Conservation (phyloP, 1,140 invertebrate genomes). For the Trichogramma pretiosum region DNA sequence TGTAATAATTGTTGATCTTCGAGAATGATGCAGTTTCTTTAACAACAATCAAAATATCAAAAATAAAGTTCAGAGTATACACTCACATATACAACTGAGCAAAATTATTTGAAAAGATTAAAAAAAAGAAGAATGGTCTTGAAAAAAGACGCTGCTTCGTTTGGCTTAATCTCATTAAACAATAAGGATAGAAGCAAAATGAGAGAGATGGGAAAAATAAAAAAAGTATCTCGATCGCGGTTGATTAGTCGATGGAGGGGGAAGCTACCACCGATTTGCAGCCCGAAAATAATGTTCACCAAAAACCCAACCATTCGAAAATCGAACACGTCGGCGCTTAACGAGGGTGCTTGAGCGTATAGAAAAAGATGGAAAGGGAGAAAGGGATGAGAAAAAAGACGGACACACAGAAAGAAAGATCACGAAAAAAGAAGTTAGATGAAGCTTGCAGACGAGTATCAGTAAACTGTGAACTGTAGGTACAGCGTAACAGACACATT, state of each 20-base stretch:
- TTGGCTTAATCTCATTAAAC: slow-evolving; percentile 12
- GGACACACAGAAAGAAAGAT: not conserved
- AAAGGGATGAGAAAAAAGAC: no score
- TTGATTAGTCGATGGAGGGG: slow-evolving; percentile 12
- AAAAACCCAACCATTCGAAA: slow-evolving; percentile 25
- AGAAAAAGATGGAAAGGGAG: slow-evolving; percentile 13
- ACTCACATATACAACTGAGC: slow-evolving; percentile 1
- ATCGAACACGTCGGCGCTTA: slow-evolving; percentile 31
- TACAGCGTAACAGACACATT: no score
- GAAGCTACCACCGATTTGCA: slow-evolving; percentile 16
- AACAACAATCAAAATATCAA: no score
- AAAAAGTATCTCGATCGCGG: not conserved
- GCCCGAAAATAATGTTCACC: slow-evolving; percentile 20
- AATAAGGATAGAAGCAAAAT: slow-evolving; percentile 17
- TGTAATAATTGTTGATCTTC: no score
- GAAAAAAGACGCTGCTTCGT: not conserved
- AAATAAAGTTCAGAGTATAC: not conserved
- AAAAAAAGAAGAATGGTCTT: not conserved
- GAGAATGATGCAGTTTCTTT: no score
- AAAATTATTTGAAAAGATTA: not conserved
- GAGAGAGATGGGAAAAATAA: slow-evolving; percentile 2
- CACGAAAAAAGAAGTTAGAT: no score
- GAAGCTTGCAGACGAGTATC: no score
- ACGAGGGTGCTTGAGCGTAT: slow-evolving; percentile 28
- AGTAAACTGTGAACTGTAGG: no score